These are phyloP conservation scores for Loxodonta africana DNA, from an alignment of 2,113 vertebrate genomes.

Conservation along the genomic window DNA sequence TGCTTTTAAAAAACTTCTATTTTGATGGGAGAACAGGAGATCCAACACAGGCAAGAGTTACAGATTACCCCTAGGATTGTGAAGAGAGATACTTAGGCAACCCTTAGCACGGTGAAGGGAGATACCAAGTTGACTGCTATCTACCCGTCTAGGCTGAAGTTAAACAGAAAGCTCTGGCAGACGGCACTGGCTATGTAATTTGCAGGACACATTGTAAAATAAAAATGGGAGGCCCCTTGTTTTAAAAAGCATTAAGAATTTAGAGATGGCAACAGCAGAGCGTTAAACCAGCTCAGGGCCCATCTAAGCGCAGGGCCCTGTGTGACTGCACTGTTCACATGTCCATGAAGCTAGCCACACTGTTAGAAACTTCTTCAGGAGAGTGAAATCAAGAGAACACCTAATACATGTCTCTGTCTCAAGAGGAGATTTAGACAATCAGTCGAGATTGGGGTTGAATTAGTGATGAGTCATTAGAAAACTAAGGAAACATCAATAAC, in stretches of 20 bases:
- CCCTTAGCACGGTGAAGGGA: not conserved
- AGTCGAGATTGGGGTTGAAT: slow-evolving; percentile 11
- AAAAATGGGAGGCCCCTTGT: not conserved
- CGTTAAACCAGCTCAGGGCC: not conserved
- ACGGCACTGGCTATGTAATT: not conserved
- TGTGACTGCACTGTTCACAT: no score
- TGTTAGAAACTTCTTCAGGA: not conserved
- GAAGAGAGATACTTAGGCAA: not conserved
- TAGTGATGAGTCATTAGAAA: slow-evolving; percentile 47
- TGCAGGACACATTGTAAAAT: not conserved
- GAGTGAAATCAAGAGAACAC: not conserved
- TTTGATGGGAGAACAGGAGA: not conserved
- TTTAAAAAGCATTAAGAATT: not conserved
- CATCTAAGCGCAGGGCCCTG: not conserved
- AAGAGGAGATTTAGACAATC: slow-evolving; percentile 48
- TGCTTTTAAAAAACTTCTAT: slow-evolving; percentile 34
- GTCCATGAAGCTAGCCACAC: not conserved
- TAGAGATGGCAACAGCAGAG: not conserved
- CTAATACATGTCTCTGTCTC: not conserved
- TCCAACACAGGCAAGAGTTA: not conserved
- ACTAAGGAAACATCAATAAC: slow-evolving; percentile 45
- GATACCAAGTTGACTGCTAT: not conserved
- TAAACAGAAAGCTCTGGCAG: not conserved
- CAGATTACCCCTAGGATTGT: not conserved
- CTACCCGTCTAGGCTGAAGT: not conserved